Conservation (phyloP, 2,113 vertebrate genomes). For the Phycodurus eques region DNA sequence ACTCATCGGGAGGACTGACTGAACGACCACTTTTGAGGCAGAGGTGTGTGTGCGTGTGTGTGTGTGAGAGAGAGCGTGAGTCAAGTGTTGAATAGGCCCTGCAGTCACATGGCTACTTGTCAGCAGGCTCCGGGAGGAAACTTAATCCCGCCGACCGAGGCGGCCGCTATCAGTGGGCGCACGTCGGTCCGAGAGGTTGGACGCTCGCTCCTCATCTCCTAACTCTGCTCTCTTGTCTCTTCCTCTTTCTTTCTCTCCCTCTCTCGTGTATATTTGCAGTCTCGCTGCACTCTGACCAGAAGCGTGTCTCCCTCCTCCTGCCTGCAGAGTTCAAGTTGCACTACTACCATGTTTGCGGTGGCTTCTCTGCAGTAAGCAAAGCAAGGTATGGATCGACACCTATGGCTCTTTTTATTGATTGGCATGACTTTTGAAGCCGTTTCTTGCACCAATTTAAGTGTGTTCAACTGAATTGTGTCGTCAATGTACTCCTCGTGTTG, state of each 20-base stretch:
- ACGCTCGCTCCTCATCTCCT: conserved; percentile 37
- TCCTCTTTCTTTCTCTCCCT: conserved; percentile 21
- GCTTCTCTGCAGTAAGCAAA: conserved; percentile 71
- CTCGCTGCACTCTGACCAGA: conserved; percentile 58
- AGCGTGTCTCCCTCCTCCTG: conserved; percentile 38
- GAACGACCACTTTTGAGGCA: conserved; percentile 9
- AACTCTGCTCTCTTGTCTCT: conserved; percentile 27
- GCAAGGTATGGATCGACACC: conserved; percentile 55
- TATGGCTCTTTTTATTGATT: neutral
- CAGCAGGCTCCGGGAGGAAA: conserved; percentile 71
- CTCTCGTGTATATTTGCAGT: conserved; percentile 45
- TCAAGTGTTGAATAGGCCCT: conserved; percentile 63
- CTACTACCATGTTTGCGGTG: conserved; percentile 72
- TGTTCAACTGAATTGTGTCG: too few relatives aligned
- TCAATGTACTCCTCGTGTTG: neutral
- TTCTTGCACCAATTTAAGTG: neutral
- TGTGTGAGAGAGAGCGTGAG: conserved; percentile 42
- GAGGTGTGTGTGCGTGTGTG: neutral
- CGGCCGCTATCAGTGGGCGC: conserved; percentile 61
- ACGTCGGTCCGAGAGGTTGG: conserved; percentile 28
- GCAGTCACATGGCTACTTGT: conserved; percentile 76
- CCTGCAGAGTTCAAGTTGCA: conserved; percentile 68
- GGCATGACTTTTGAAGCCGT: neutral
- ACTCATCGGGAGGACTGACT: conserved; percentile 12
- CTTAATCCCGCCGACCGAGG: conserved; percentile 69